Conservation (phyloP, 2,797 vertebrate genomes). For the Lates japonicus region DNA sequence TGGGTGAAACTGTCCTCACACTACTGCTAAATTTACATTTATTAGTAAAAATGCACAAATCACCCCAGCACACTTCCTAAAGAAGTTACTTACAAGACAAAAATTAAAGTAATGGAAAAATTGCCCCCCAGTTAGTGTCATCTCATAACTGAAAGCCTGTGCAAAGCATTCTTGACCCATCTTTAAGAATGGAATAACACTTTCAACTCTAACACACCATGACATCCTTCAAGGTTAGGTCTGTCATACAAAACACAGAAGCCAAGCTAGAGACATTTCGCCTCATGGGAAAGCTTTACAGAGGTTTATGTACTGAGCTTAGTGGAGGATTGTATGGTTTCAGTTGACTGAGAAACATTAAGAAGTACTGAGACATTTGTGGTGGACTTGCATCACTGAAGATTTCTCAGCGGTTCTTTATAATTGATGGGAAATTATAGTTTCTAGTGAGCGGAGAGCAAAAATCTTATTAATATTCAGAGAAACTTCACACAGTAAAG, state of each 20-base stretch:
- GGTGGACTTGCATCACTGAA: background rate
- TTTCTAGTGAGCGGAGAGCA: background rate
- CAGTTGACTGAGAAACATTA: background rate
- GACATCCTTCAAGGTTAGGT: slow-evolving; percentile 3
- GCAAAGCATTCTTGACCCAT: background rate
- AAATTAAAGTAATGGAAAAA: background rate
- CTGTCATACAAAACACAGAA: slow-evolving; percentile 23
- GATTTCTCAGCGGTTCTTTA: slow-evolving; percentile 15
- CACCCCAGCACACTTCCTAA: background rate
- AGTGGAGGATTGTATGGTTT: background rate
- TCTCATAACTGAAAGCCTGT: background rate
- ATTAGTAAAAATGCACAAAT: background rate
- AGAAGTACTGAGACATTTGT: background rate
- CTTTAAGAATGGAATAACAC: background rate
- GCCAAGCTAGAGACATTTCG: background rate
- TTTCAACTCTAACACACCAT: slow-evolving; percentile 23
- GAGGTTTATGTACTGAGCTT: background rate
- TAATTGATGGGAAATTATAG: slow-evolving; percentile 16
- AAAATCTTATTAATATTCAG: slow-evolving; percentile 12
- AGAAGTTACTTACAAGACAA: background rate
- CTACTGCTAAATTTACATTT: background rate
- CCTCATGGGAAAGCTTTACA: slow-evolving; percentile 4
- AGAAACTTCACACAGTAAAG: background rate
- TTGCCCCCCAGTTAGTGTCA: background rate
- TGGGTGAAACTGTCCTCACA: background rate